Base-by-base conservation (phyloP, 1,140 invertebrate genomes). In the Coptotermes formosanus region DNA sequence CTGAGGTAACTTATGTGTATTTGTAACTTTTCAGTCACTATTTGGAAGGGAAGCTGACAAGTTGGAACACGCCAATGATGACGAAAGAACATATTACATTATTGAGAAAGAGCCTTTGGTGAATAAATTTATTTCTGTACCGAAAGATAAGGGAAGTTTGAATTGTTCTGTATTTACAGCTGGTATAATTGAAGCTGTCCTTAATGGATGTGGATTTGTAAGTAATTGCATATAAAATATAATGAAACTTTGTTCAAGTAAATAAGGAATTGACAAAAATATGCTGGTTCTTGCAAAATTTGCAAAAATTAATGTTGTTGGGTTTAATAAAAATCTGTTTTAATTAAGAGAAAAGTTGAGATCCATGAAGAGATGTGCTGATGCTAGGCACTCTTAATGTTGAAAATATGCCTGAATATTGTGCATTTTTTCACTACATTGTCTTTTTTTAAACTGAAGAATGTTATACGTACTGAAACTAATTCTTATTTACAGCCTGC, bases 31-130 rank as follows among this genome's bases (percentile, higher is more conserved):
- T 59, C 90, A 96, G 95, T 96, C 96, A 86, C 92, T 99, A 3
- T 99, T 99, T 94, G 98, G 98, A 21, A 97, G 97, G 90, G 99
- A 99, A 93, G 98, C 98, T 85, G 99, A 99, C 90, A 99, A 99
- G 91, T 91, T 99, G 86, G 99, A 99, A 91, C 97, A 99, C 92
- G 98, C 98, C 19, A 99, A 99, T 92, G 98, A 99, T 92, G 98
- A 99, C 92, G 98, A 99, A 89, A 94, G 96, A 87, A 99, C 97
- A 38, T 99, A 99, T 92, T 99, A 99, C 89, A 97, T 99, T 25
- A 99, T 99, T 89, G 99, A 99, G 91, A 98, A 98, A 90, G 98
- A 99, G 89, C 97, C 98, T 25, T 89, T 99, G 87, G 98, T 99
- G 0, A 99, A 99, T 91, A 97, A 96, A 90, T 99, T 96, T 91